These are phyloP conservation scores for Alentia gelatinosa DNA, from an alignment of 2,888 invertebrate genomes.

Conservation along the genomic window DNA sequence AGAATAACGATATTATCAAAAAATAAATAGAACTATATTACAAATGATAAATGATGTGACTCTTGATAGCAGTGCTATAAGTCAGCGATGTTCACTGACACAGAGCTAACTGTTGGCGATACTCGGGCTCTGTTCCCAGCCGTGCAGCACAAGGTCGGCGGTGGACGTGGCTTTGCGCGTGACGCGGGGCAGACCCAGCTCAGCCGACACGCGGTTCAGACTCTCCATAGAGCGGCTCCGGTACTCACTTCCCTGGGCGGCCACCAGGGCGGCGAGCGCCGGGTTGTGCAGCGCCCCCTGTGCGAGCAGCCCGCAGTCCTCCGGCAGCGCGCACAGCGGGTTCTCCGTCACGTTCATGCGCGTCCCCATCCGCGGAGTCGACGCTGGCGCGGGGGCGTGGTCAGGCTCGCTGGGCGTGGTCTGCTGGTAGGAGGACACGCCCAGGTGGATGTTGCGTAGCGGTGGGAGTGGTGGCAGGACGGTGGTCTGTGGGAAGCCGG, in stretches of 20 bases:
- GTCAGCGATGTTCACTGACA: too few species aligned
- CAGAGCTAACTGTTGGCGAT: too few species aligned
- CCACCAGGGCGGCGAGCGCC: background rate
- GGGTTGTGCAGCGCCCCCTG: background rate
- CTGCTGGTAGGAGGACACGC: background rate
- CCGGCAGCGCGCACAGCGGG: background rate
- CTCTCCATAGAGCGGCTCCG: constrained; percentile 27
- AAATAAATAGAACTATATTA: too few species aligned
- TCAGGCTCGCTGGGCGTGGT: background rate
- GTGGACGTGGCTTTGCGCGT: background rate
- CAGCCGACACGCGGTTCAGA: background rate
- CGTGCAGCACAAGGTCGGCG: background rate
- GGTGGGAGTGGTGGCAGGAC: background rate
- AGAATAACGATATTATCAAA: too few species aligned
- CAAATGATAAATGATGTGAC: too few species aligned
- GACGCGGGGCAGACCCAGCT: background rate
- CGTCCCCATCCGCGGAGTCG: background rate
- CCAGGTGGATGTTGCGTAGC: background rate
- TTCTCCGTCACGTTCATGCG: background rate
- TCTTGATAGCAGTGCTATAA: too few species aligned
- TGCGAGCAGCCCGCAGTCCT: background rate
- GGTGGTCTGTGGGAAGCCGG: background rate
- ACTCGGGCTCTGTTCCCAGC: too few species aligned
- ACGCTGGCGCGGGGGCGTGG: background rate
- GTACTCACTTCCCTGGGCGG: too few species aligned